Evolutionary conservation across 2,888 invertebrate genomes (phyloP), one percentile per base, ranked within the genome.

Genomic region (Acleris holmiana): DNA sequence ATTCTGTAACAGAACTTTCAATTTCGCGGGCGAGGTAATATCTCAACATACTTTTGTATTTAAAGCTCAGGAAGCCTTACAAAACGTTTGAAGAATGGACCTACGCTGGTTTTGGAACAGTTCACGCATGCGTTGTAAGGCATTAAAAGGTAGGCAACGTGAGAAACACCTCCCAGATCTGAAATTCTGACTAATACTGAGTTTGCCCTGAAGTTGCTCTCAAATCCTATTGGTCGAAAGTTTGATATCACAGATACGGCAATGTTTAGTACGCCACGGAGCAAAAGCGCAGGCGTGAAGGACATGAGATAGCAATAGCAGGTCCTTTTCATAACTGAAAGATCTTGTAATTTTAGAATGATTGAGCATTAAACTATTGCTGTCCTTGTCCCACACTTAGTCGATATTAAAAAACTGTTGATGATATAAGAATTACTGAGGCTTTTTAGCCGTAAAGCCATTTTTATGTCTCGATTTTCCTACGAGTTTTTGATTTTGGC

Each of bases 171-270:
- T 49, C 55, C 54, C 65, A 29, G 17, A 29, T 29, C 29, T 49
- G 44, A 55, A 65, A 60, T 54, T 49, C 55, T 55, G 25, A 23
- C 65, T 48, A 65, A 65, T 65, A 21, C 54, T 48, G 35, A 17
- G 19, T 50, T 35, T 19, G 49, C 54, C 54, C 17, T 18, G 60
- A 65, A 65, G 65, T 50, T 55, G 19, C 41, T 35, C 44, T 21
- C 60, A 40, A 65, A 60, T n/a, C 44, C 60, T 35, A 60, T 65
- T 65, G 65, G 65, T 29, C 35, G 23, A 65, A 65, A 65, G 59
- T 65, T 65, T 65, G 65, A 46, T 60, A 60, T 60, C 65, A 65
- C 65, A 60, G 65, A 65, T 60, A 65, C 55, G 35, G 59, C 46
- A 60, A 48, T 44, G 21, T 50, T 55, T 50, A 50, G 55, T 46